phyloP scores from a whole-genome alignment of 1,140 invertebrate genomes.

The Halesus radiatus region DNA sequence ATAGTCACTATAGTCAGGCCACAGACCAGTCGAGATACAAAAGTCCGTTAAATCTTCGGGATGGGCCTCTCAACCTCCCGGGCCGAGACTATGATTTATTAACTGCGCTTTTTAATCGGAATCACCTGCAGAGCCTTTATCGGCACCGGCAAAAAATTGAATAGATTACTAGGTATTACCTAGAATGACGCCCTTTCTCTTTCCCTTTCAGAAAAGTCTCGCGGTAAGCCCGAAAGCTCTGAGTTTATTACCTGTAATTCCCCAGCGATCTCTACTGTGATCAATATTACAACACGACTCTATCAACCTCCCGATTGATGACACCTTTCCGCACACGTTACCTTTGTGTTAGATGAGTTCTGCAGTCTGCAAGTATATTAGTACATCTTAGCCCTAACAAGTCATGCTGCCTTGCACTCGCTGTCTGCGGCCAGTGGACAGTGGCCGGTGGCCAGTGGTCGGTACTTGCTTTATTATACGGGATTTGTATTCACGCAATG shows the following conservation, averaged over 20 bases:
- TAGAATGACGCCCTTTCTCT: background rate
- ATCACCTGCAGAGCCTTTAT: slow-evolving; percentile 45
- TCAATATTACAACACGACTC: slow-evolving; percentile 1
- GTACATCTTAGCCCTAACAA: background rate
- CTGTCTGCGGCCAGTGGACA: background rate
- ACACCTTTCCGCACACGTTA: slow-evolving; percentile 1
- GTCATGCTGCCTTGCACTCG: slow-evolving; percentile 14
- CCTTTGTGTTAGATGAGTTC: background rate
- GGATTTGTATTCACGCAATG: background rate
- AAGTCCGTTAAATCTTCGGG: slow-evolving; percentile 38
- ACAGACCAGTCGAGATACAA: slow-evolving; percentile 23
- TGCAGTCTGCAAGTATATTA: background rate
- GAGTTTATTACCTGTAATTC: background rate
- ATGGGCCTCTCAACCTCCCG: background rate
- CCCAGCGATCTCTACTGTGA: background rate
- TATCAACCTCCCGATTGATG: background rate
- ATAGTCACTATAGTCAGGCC: no score
- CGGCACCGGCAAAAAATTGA: slow-evolving; percentile 10
- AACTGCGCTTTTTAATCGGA: slow-evolving; percentile 39
- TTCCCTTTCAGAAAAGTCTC: background rate
- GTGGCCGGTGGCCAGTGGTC: background rate
- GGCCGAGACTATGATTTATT: slow-evolving; percentile 42
- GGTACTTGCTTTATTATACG: background rate
- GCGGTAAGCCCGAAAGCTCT: background rate
- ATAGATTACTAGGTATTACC: slow-evolving; percentile 2